Conservation (phyloP, 1,140 invertebrate species). For the Heliconius melpomene region DNA sequence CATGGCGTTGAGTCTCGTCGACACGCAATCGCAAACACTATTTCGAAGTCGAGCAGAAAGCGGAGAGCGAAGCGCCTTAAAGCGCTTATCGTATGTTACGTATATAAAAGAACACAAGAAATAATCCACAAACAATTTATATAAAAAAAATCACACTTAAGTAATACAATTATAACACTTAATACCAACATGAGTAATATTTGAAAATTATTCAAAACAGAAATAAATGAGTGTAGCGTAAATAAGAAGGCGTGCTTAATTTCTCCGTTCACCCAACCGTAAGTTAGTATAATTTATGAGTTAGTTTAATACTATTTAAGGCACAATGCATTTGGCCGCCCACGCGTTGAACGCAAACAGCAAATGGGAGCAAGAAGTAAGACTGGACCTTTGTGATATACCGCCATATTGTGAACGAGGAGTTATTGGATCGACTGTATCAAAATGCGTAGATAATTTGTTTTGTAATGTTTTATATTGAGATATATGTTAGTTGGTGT, state of each 20-base stretch:
- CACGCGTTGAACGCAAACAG: conserved; percentile 23
- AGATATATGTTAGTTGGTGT: background rate
- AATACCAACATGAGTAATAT: background rate
- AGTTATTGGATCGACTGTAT: conserved; percentile 6
- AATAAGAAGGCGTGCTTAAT: conserved; percentile 21
- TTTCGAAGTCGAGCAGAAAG: too few species aligned
- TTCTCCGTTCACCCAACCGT: conserved; percentile 19
- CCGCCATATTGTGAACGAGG: conserved; percentile 27
- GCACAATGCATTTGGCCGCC: conserved; percentile 39
- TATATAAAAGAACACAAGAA: too few species aligned
- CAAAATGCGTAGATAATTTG: conserved; percentile 4
- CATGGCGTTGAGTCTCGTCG: too few species aligned
- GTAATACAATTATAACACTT: too few species aligned
- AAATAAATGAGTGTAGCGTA: background rate
- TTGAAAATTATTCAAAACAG: background rate
- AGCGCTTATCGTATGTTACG: too few species aligned
- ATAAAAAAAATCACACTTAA: too few species aligned
- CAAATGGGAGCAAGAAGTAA: conserved; percentile 21
- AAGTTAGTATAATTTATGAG: conserved; percentile 38
- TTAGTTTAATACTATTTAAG: conserved; percentile 42
- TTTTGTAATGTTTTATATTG: conserved; percentile 2
- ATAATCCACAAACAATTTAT: too few species aligned
- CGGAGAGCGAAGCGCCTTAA: too few species aligned
- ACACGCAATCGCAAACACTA: too few species aligned
- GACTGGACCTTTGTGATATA: conserved; percentile 28